Evolutionary conservation across 2,797 vertebrate genomes (phyloP).

Genomic region (Centroberyx gerrardi): DNA sequence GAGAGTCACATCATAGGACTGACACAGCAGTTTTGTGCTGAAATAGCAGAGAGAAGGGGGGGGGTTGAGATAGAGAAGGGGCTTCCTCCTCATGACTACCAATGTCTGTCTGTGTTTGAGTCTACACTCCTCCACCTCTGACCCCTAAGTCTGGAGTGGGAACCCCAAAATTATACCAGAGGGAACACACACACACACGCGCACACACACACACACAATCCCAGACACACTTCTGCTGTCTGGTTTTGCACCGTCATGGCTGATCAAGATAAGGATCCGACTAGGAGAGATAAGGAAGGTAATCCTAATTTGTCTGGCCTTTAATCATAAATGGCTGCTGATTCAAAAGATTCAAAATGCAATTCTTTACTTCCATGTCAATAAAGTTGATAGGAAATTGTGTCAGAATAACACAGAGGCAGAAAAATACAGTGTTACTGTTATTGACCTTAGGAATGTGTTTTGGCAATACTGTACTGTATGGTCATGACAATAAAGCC

Average conservation of each 20-base stretch:
- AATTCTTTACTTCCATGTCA: too few relatives aligned
- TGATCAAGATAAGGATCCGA: constrained; percentile 50
- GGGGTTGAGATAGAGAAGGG: not conserved
- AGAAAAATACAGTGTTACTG: too few relatives aligned
- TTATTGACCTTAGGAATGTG: too few relatives aligned
- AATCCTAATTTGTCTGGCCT: constrained; percentile 48
- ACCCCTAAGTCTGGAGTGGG: constrained; percentile 67
- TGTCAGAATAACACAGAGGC: too few relatives aligned
- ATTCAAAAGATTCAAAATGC: too few relatives aligned
- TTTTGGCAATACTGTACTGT: too few relatives aligned
- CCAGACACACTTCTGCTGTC: constrained; percentile 53
- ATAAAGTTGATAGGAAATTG: too few relatives aligned
- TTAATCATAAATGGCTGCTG: constrained; percentile 9
- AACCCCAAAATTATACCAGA: constrained; percentile 53
- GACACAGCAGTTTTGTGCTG: constrained; percentile 49
- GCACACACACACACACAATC: constrained; percentile 46
- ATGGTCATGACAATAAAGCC: too few relatives aligned
- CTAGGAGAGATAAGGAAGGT: constrained; percentile 14
- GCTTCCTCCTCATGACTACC: constrained; percentile 57
- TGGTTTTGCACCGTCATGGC: constrained; percentile 69
- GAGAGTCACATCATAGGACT: constrained; percentile 31
- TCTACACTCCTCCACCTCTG: constrained; percentile 61
- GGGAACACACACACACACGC: constrained; percentile 51
- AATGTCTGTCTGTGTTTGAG: constrained; percentile 65
- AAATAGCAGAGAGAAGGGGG: constrained; percentile 7